These are phyloP conservation scores for Plagodis dolabraria DNA, from an alignment of 2,888 invertebrate genomes.

Conservation along the genomic window DNA sequence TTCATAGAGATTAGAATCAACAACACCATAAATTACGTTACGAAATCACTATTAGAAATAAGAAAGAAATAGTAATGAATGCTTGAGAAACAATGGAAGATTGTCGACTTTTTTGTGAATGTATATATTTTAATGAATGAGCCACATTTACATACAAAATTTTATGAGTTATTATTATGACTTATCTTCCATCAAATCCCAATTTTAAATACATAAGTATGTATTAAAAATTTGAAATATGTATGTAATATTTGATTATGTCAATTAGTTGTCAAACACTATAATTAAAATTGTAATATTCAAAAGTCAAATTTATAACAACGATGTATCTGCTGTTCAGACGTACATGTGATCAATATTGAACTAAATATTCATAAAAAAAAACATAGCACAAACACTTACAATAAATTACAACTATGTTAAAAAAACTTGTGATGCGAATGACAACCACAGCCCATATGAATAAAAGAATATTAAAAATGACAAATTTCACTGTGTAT, in stretches of 20 bases:
- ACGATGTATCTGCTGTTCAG: too few relatives aligned
- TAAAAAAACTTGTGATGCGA: conserved; percentile 64
- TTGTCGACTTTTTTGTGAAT: background rate
- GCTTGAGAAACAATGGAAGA: background rate
- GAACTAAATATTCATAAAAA: conserved; percentile 2
- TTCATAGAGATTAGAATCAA: conserved; percentile 46
- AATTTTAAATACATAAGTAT: too few relatives aligned
- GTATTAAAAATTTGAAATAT: too few relatives aligned
- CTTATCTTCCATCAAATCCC: background rate
- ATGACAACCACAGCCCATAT: conserved; percentile 68
- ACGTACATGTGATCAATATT: background rate
- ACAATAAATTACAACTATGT: conserved; percentile 27
- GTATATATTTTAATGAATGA: too few relatives aligned
- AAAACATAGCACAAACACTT: conserved; percentile 15
- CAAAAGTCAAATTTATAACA: too few relatives aligned
- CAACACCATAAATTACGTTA: conserved; percentile 43
- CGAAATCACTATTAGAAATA: conserved; percentile 23
- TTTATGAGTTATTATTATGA: too few relatives aligned
- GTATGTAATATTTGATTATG: too few relatives aligned
- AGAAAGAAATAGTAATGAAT: background rate
- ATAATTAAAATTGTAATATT: too few relatives aligned
- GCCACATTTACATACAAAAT: too few relatives aligned
- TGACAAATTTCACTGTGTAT: conserved; percentile 30
- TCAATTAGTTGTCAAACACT: too few relatives aligned
- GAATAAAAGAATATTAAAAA: conserved; percentile 34